Evolutionary conservation across 2,888 invertebrate species (phyloP).

Genomic region (Vesta saturnalis): DNA sequence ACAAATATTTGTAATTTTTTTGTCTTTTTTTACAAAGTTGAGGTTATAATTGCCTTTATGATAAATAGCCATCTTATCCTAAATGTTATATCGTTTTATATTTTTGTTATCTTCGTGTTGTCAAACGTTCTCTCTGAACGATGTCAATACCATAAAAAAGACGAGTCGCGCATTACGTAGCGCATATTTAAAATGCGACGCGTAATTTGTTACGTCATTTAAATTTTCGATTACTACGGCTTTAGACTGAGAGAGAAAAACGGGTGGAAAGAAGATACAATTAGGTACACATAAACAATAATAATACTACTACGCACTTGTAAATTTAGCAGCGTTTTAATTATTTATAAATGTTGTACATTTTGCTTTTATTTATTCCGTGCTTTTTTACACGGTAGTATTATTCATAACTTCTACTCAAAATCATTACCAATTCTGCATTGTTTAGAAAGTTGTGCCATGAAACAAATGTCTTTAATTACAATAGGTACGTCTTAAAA

Average conservation of each 20-base stretch:
- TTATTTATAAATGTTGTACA: neutral
- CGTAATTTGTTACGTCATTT: constrained; percentile 11
- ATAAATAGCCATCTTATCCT: neutral
- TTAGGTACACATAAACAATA: neutral
- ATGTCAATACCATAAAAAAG: neutral
- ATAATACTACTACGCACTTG: neutral
- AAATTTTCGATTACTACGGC: neutral
- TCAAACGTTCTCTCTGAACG: neutral
- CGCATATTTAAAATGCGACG: constrained; percentile 6
- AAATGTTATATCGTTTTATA: too few relatives aligned
- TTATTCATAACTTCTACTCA: too few relatives aligned
- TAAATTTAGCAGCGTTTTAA: neutral
- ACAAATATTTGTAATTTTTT: too few relatives aligned
- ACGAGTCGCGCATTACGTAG: constrained; percentile 1
- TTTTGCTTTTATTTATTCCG: neutral
- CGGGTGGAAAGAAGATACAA: neutral
- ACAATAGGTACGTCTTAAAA: too few relatives aligned
- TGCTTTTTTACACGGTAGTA: too few relatives aligned
- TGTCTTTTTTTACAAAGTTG: neutral
- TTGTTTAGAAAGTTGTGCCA: too few relatives aligned
- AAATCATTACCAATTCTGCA: too few relatives aligned
- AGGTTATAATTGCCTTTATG: neutral
- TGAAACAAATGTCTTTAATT: too few relatives aligned
- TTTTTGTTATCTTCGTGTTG: neutral
- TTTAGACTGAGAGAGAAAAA: neutral